Base-by-base conservation (phyloP, 2,113 vertebrate genomes). In the Periophthalmodon schlosseri region DNA sequence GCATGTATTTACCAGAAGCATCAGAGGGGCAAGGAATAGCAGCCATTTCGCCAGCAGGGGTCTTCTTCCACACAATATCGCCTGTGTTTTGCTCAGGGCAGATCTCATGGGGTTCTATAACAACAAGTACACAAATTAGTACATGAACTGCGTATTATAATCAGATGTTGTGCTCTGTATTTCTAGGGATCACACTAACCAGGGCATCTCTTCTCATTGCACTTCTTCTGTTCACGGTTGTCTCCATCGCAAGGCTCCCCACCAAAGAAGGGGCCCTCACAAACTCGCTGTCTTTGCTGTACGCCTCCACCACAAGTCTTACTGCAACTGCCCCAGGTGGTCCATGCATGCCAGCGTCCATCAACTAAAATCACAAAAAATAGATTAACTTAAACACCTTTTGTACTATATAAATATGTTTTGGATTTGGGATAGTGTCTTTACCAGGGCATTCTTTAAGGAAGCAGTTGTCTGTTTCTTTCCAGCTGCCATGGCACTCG, bases 61-160 rank as follows among this genome's bases (percentile, higher is more conserved):
- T 99, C 84, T 94, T 95, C 75, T 97, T 99, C 98, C 98, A 99
- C 72, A 96, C 90, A 61, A 96, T 89, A 0, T 95, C 88, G 20
- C 88, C 95, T 9, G 94, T 93, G 69, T 46, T 95, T 82, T 99
- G 95, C 82, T 99, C 96, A 0, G 94, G 91, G 72, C 98, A 99
- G 90, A 99, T 98, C 85, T 99, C 98, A 0, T 99, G 96, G 60
- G 97, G 96, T 84, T 97, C 98, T 99, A 82, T 8, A 73, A 58
- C 46, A 70, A 68, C 18, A 14, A 20, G 49, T 52, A n/a, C 57
- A 16, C 13, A 28, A 24, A 36, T 74, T 9, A 73, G 8, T 23
- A 20, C 44, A 54, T 24, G 49, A 11, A 28, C 67, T 56, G 10
- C 3, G 47, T 15, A 60, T 57, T 69, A 20, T 23, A 13, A 11